Evolutionary conservation across 2,888 invertebrate genomes (phyloP), one percentile per base, ranked within the genome.

Genomic region (Drosophila stalkeri): DNA sequence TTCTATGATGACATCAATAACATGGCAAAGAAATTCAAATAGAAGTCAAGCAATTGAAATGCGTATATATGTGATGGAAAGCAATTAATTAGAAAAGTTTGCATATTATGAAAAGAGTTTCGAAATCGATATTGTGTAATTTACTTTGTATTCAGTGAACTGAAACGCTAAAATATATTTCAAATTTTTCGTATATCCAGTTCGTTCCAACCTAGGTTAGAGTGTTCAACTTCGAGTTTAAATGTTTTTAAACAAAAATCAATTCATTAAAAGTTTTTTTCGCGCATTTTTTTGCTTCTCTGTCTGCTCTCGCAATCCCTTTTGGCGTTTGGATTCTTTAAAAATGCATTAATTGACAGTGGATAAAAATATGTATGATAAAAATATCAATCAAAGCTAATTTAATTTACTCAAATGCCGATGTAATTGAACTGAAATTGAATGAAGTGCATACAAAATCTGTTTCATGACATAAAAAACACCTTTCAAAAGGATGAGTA

Each of bases 1-100:
- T 46, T 55, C 59, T 56, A 66, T 70, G 51, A 61, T 54, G 64
- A 64, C 55, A 65, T 20, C 51, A 56, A 65, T 37, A 54, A 47
- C 20, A 33, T 33, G 12, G 20, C 35, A 39, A 27, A 57, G 20
- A 41, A 56, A 57, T 18, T 9, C 60, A 70, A 47, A 55, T 55
- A 61, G 41, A 62, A 44, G 18, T 57, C 52, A 41, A 49, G 44
- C 49, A 61, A 44, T 46, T 27, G 16, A 11, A 41, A 51, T 52
- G 43, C 39, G 54, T 49, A 49, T n/a, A 37, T 59, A 37, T 54
- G 23, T 54, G 23, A n/a, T 31, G n/a, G 16, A 47, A 3, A 9
- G 27, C 20, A 39, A n/a, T 12, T 39, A 23, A 35, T 41, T 62
- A 20, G 35, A 23, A 52, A 54, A 39, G 52, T 54, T 54, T 31